Evolutionary conservation across 2,888 invertebrate species (phyloP), one percentile per base, ranked within the genome.

Genomic region (Caenorhabditis sinica): DNA sequence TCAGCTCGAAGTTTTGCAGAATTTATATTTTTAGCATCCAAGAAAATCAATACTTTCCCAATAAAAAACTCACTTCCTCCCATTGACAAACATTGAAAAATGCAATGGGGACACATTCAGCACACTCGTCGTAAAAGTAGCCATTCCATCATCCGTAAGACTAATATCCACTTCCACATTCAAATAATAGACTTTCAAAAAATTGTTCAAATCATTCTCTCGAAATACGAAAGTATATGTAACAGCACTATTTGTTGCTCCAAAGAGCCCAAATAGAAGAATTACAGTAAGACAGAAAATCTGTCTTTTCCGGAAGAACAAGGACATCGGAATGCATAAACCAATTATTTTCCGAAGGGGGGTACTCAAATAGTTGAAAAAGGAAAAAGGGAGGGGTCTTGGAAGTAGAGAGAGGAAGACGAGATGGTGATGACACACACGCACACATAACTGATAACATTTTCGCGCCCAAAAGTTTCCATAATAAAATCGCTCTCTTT

Each of bases 11-110:
- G 9, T 6, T 40, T 40, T 11, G 6, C 40, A 2, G 13, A 11
- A 11, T 11, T 2, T 13, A 40, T 11, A 8, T 6, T 11, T 40
- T 13, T 13, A 40, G 40, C 13, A 11, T 40, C 13, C 40, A 2
- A 5, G 40, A 40, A 40, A 40, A 40, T 40, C 40, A 40, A 40
- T 40, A 40, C 40, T 60, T 43, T 43, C 15, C 8, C 56, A 9
- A 25, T 6, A 40, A 45, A 60, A 75, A 49, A 83, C 83, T 63
- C 20, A 83, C 83, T 83, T 83, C 56, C 40, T 49, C 15, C 71
- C 80, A 69, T 83, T 83, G 5, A 80, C 66, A 63, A 45, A 83
- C 74, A 83, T 71, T 40, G 77, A 73, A 65, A 83, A 83, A 61
- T 80, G 74, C 4, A 71, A 51, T 0, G 68, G 74, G 9, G 83